These are phyloP conservation scores for Rhynchomys soricoides DNA, from an alignment of 2,113 vertebrate species.

Conservation along the genomic window DNA sequence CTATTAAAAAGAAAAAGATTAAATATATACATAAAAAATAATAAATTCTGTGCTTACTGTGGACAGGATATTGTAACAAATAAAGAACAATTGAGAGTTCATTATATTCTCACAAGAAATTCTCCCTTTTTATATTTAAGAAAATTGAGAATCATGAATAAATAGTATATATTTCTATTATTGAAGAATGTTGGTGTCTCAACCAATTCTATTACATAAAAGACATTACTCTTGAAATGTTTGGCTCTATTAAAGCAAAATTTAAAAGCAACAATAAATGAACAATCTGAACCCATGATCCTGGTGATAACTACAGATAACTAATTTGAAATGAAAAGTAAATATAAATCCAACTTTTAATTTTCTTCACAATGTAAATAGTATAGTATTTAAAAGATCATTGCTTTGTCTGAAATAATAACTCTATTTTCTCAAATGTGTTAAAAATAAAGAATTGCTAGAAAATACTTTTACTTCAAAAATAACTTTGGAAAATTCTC, in stretches of 20 bases:
- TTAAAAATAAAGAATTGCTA: conserved; percentile 50
- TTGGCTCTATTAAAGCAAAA: background rate
- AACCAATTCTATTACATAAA: background rate
- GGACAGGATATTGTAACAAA: background rate
- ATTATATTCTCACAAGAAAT: background rate
- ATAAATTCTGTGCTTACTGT: background rate
- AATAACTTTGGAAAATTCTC: conserved; percentile 59
- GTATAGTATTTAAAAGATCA: background rate
- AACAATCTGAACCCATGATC: background rate
- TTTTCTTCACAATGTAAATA: conserved; percentile 48
- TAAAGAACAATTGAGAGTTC: background rate
- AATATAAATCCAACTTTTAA: conserved; percentile 20
- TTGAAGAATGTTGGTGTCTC: background rate
- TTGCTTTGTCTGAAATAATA: conserved; percentile 47
- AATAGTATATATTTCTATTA: background rate
- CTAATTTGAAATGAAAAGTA: background rate
- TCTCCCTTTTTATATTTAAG: background rate
- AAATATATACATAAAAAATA: too few species aligned
- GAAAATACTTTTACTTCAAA: conserved; percentile 48
- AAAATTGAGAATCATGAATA: background rate
- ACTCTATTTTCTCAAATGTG: conserved; percentile 24
- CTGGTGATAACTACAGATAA: background rate
- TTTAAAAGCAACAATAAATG: background rate
- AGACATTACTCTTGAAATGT: background rate
- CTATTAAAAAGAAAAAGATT: too few species aligned